phyloP scores from a whole-genome alignment of 1,140 invertebrate genomes.

The Drosophila ficusphila region DNA sequence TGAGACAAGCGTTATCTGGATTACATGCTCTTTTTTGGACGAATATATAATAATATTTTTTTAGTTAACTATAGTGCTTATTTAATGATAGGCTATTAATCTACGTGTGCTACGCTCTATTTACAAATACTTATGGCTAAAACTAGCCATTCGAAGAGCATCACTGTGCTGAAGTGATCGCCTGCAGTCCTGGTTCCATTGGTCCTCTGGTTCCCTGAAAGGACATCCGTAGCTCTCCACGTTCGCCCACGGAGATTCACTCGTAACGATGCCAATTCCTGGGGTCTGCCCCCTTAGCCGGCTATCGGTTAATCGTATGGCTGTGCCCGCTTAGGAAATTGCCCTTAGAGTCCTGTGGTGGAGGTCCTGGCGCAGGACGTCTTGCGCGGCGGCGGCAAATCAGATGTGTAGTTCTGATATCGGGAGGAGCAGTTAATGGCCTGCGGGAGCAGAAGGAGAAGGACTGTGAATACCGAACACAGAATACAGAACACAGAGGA shows the following conservation, averaged over 20 bases:
- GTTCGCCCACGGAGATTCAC: conserved; percentile 3
- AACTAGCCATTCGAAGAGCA: background rate
- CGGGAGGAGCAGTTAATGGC: conserved; percentile 75
- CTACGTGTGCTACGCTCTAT: background rate
- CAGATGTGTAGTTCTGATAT: conserved; percentile 78
- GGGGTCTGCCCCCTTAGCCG: background rate
- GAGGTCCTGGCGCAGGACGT: conserved; percentile 78
- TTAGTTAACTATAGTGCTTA: no score
- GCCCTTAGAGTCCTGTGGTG: conserved; percentile 68
- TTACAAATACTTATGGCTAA: conserved; percentile 10
- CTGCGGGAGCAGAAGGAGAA: conserved; percentile 49
- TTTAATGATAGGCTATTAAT: background rate
- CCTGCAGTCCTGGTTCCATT: conserved; percentile 17
- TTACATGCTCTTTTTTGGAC: no score
- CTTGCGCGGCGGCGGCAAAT: conserved; percentile 78
- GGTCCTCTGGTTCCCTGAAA: conserved; percentile 26
- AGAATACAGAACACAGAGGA: conserved; percentile 17
- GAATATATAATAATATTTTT: no score
- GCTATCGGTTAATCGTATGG: conserved; percentile 39
- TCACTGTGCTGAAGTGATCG: background rate
- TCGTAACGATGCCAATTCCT: background rate
- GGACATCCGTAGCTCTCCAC: conserved; percentile 20
- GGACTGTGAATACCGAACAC: no score
- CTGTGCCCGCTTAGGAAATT: conserved; percentile 2
- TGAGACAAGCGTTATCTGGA: no score